Percentiles rank a stretch among this genome's conserved stretches.
Conservation (phyloP, 2,888 invertebrate genomes). For the Drosophila fulvimacula region DNA sequence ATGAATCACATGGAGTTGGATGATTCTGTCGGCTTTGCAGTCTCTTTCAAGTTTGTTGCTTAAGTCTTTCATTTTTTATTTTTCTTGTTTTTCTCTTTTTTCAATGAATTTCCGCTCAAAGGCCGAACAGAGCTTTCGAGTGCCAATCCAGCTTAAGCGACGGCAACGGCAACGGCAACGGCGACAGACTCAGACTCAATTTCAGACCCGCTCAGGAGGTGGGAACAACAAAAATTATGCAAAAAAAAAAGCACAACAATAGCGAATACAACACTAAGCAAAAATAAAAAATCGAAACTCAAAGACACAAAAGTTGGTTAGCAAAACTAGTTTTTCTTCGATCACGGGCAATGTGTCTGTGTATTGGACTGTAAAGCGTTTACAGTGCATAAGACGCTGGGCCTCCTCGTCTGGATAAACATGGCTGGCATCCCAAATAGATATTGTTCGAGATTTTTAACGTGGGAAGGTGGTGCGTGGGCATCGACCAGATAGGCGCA, state of each 20-base stretch:
- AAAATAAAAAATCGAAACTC: constrained; percentile 55
- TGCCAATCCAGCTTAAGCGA: constrained; percentile 11
- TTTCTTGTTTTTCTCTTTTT: constrained; percentile 22
- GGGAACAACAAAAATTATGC: constrained; percentile 62
- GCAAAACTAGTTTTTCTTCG: constrained; percentile 73
- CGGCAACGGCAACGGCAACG: constrained; percentile 19
- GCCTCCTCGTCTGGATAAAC: constrained; percentile 49
- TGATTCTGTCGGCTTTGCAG: constrained; percentile 36
- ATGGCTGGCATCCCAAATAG: constrained; percentile 66
- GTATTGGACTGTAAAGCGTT: constrained; percentile 20
- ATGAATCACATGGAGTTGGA: constrained; percentile 64
- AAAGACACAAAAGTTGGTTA: constrained; percentile 73
- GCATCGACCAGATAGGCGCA: constrained; percentile 34
- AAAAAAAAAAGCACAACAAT: constrained; percentile 45
- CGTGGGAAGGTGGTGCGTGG: constrained; percentile 71
- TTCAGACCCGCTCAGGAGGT: constrained; percentile 44
- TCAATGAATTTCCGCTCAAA: constrained; percentile 75
- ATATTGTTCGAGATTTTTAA: constrained; percentile 42
- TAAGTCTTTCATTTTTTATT: constrained; percentile 72
- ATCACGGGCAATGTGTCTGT: constrained; percentile 32
- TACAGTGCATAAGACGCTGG: constrained; percentile 65
- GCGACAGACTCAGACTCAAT: constrained; percentile 34
- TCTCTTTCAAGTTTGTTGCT: constrained; percentile 72
- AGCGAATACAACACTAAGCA: constrained; percentile 38
- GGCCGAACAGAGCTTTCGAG: constrained; percentile 42